Evolutionary conservation across 2,797 vertebrate genomes (phyloP).

Genomic region (Myripristis murdjan): DNA sequence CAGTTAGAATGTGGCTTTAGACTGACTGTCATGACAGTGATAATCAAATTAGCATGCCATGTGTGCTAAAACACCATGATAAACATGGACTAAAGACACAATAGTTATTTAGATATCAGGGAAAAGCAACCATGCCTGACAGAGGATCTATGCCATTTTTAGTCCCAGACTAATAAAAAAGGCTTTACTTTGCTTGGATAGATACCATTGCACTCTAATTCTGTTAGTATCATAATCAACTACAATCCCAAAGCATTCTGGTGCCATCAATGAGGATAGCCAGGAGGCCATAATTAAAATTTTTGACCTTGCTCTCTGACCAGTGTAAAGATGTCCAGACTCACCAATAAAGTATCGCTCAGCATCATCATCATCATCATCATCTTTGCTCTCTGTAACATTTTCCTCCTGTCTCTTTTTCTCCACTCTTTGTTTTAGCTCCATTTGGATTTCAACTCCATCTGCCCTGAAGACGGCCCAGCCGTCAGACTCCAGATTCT

Average conservation of each 20-base stretch:
- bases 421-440: slow-evolving; percentile 72
- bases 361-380: slow-evolving; percentile 34
- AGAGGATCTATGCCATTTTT: background rate
- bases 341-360: slow-evolving; percentile 84
- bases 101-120: slow-evolving; percentile 18
- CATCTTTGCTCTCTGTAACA: slow-evolving; percentile 6
- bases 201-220: background rate
- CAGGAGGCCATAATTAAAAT: background rate
- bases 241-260: background rate
- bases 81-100: slow-evolving; percentile 29
- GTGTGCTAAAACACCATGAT: slow-evolving; percentile 24
- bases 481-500: slow-evolving; percentile 64
- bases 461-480: slow-evolving; percentile 74
- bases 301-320: too few species aligned
- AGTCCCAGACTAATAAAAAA: background rate
- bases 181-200: background rate
- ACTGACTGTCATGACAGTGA: slow-evolving; percentile 16
- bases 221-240: background rate
- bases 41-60: slow-evolving; percentile 54
- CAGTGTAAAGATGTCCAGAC: slow-evolving; percentile 8
- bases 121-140: background rate
- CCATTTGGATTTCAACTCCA: slow-evolving; percentile 78
- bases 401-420: slow-evolving; percentile 46
- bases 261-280: background rate
- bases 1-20: slow-evolving; percentile 12